phyloP scores from a whole-genome alignment of 2,888 invertebrate species.

The Netelia inedita region DNA sequence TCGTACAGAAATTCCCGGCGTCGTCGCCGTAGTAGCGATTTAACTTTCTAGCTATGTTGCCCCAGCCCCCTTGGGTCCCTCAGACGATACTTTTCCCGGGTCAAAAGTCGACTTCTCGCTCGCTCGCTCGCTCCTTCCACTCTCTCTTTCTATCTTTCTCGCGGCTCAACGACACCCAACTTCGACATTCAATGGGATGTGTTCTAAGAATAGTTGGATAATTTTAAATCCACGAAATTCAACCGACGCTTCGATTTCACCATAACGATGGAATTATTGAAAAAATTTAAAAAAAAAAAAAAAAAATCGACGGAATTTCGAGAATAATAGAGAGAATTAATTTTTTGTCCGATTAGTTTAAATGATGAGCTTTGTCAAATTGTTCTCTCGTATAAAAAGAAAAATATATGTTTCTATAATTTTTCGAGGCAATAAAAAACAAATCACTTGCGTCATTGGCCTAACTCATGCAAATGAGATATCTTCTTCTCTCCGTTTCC shows the following conservation, averaged over 20 bases:
- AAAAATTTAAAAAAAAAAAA: background rate
- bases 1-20: slow-evolving; percentile 27
- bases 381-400: background rate
- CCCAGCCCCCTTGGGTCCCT: slow-evolving; percentile 10
- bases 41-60: slow-evolving; percentile 69
- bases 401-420: background rate
- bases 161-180: slow-evolving; percentile 37
- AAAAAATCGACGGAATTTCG: background rate
- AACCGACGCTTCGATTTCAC: slow-evolving; percentile 39
- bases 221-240: slow-evolving; percentile 42
- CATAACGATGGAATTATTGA: background rate
- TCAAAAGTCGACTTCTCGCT: slow-evolving; percentile 66
- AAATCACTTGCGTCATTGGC: background rate
- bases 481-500: background rate
- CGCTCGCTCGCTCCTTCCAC: slow-evolving; percentile 54
- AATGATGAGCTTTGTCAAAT: background rate
- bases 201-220: slow-evolving; percentile 47
- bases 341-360: background rate
- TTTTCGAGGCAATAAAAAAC: background rate
- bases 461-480: background rate
- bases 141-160: slow-evolving; percentile 35
- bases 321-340: background rate
- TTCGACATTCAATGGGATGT: slow-evolving; percentile 62
- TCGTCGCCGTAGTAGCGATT: slow-evolving; percentile 56
- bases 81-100: slow-evolving; percentile 69